Evolutionary conservation across 2,113 vertebrate species (phyloP), one percentile per base, ranked within the genome.

Genomic region (Muntiacus muntjak): DNA sequence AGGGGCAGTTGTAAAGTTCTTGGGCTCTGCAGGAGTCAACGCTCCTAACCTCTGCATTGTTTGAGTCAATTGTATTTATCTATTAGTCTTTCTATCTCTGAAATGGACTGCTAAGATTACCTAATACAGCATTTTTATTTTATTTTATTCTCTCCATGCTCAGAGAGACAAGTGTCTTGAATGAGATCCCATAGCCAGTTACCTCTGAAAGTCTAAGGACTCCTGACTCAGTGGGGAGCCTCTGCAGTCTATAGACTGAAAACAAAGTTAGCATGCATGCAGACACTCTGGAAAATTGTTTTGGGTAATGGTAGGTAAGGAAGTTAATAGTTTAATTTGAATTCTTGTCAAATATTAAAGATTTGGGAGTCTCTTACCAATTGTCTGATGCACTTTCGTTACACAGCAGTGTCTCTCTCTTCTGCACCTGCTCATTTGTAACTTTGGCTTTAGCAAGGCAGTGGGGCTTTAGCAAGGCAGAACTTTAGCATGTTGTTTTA

Each of bases 241-340:
- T 58, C 23, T 13, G 14, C 36, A 96, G 93, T 30, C 28, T 95
- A 2, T 13, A 74, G 60, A 58, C n/a, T 86, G 64, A 87, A 64
- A 87, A 82, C n/a, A 45, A 47, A 89, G n/a, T 79, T 50, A 92
- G 74, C 64, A 14, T 43, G 67, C 67, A 86, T 28, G 45, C 28
- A 79, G n/a, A 57, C 60, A 5, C 74, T 93, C 50, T 30, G 62
- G 74, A 93, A 54, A 74, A 23, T 62, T 89, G 96, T 83, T 28
- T 81, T 78, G 89, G n/a, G 26, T 93, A 89, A 83, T 78, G 67
- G 45, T 79, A 91, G 54, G 25, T 43, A 74, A 84, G 36, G 74
- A 90, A 36, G 55, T 94, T 87, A 84, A 82, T 84, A 55, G 92
- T 95, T 94, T 95, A 95, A 81, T 82, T 47, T 67, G 14, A 47